phyloP scores from a whole-genome alignment of 2,113 vertebrate species.

The Uropsilus gracilis region DNA sequence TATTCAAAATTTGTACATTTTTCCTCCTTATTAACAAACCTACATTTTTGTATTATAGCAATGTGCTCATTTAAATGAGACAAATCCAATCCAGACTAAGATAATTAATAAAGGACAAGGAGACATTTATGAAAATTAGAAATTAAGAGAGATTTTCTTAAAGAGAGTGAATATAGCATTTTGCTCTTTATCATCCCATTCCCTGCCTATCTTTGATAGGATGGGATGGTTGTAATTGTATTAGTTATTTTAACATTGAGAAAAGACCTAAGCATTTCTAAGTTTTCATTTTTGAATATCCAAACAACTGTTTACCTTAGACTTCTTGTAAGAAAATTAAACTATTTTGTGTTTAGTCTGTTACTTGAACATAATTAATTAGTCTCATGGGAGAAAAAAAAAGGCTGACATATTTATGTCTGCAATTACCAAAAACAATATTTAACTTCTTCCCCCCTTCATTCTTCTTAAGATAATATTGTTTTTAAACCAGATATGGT shows the following conservation, averaged over 20 bases:
- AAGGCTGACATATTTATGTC: neutral
- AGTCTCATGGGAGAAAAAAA: neutral
- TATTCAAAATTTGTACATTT: neutral
- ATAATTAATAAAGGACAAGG: neutral
- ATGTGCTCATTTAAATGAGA: neutral
- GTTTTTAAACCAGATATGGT: neutral
- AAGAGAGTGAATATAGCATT: neutral
- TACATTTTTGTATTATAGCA: neutral
- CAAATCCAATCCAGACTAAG: neutral
- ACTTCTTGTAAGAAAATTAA: neutral
- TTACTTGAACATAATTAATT: constrained; percentile 13
- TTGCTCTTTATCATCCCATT: neutral
- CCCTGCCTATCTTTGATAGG: neutral
- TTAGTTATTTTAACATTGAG: neutral
- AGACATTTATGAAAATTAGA: neutral
- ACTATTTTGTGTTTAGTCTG: neutral
- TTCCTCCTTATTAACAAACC: neutral
- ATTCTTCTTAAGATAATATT: neutral
- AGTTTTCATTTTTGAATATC: neutral
- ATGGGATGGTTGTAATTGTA: neutral
- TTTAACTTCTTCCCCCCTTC: neutral
- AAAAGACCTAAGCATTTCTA: neutral
- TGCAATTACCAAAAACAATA: neutral
- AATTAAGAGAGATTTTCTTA: neutral
- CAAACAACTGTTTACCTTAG: neutral